Conservation (phyloP, 2,797 vertebrate species). For the Catharus ustulatus region DNA sequence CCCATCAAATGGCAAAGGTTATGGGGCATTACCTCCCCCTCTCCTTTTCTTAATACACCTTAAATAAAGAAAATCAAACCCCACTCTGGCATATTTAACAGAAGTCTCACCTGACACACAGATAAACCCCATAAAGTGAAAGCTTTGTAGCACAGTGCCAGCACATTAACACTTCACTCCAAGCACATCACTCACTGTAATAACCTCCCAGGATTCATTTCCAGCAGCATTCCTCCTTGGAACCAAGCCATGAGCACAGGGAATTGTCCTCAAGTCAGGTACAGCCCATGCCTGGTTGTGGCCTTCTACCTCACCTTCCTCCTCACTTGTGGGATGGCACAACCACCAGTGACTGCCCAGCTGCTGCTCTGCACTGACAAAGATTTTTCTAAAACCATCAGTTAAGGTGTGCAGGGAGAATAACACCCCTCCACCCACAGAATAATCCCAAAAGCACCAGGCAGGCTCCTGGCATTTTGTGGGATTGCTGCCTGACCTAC, state of each 20-base stretch:
- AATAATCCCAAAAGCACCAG: not conserved
- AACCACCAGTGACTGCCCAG: not conserved
- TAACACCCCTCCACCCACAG: not conserved
- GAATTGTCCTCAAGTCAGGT: not conserved
- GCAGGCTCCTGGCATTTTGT: not conserved
- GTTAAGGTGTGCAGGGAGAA: accelerated
- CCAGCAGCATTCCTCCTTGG: not conserved
- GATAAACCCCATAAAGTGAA: not conserved
- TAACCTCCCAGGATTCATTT: not conserved
- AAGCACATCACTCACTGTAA: not conserved
- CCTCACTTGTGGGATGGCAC: not conserved
- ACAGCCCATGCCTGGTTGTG: not conserved
- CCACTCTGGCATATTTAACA: not conserved
- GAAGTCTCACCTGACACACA: not conserved
- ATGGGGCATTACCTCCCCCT: not conserved
- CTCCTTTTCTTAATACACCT: not conserved
- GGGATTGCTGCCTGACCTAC: not conserved
- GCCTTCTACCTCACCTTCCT: not conserved
- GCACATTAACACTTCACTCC: not conserved
- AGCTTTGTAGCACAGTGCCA: not conserved
- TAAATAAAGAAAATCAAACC: not conserved
- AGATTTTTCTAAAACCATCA: not conserved
- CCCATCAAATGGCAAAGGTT: not conserved
- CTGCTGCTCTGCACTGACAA: not conserved
- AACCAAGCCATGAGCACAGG: not conserved